phyloP scores from a whole-genome alignment of 2,113 vertebrate species.

The Brachyhypopomus gauderio region DNA sequence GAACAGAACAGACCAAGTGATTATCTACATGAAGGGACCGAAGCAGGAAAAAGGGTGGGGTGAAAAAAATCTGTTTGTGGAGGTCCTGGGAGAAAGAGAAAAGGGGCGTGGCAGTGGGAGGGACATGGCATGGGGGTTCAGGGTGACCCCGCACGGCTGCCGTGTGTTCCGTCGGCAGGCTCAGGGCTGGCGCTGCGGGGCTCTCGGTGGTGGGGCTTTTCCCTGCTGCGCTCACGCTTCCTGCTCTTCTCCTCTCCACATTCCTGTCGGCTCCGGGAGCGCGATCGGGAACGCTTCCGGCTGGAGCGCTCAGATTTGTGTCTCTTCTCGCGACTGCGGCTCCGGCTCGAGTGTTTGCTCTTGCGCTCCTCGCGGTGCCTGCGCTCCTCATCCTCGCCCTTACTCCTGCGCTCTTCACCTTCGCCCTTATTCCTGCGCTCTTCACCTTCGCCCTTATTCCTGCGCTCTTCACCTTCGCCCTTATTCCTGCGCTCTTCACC shows the following conservation, averaged over 20 bases:
- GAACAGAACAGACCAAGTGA: conserved; percentile 14
- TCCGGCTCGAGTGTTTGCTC: conserved; percentile 81
- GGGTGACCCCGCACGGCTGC: conserved; percentile 38
- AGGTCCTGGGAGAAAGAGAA: conserved; percentile 6
- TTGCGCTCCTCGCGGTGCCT: conserved; percentile 85
- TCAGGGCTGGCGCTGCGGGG: conserved; percentile 83
- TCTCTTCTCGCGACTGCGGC: conserved; percentile 80
- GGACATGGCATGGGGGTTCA: conserved; percentile 6
- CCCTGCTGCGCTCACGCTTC: conserved; percentile 82
- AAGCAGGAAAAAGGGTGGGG: background rate
- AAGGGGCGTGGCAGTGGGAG: conserved; percentile 39
- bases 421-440: conserved; percentile 86
- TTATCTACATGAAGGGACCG: conserved; percentile 30
- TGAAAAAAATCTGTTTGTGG: background rate
- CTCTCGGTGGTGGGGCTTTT: conserved; percentile 84
- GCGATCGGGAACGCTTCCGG: conserved; percentile 77
- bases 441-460: conserved; percentile 5
- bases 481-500: conserved; percentile 66
- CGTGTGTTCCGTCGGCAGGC: conserved; percentile 69
- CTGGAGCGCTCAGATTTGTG: conserved; percentile 79
- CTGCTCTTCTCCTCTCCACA: conserved; percentile 80
- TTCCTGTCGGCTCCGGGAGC: conserved; percentile 64
- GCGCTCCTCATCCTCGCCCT: conserved; percentile 70
- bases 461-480: too few relatives aligned
- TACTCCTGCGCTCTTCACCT: conserved; percentile 68